Conservation (phyloP, 2,797 vertebrate species). For the Crocodylus rhombifer region DNA sequence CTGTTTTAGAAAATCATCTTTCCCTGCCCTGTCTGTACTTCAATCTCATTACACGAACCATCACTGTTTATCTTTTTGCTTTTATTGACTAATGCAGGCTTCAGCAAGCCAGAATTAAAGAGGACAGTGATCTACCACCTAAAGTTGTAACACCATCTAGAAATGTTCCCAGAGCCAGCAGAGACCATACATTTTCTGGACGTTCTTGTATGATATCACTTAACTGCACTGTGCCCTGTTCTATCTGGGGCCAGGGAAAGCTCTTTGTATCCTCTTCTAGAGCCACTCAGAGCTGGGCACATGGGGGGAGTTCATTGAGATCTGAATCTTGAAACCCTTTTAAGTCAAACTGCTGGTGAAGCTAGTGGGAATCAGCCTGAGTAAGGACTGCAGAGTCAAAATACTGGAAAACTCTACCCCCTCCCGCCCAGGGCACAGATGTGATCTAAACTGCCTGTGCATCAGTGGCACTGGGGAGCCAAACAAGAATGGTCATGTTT, state of each 20-base stretch:
- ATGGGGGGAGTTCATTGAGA: neutral
- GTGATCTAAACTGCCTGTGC: too few relatives aligned
- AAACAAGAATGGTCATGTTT: too few relatives aligned
- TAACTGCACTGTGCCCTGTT: neutral
- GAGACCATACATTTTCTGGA: rapidly evolving
- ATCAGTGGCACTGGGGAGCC: too few relatives aligned
- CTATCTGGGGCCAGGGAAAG: neutral
- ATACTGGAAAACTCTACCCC: neutral
- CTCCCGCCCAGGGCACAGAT: too few relatives aligned
- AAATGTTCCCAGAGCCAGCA: neutral
- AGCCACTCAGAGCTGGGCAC: neutral
- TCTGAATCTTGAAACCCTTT: neutral
- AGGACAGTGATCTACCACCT: neutral
- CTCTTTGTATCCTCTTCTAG: neutral
- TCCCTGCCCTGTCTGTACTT: neutral
- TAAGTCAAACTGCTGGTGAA: neutral
- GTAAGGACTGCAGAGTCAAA: neutral
- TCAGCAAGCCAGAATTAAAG: neutral
- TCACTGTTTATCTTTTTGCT: neutral
- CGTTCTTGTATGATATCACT: neutral
- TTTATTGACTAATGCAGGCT: neutral
- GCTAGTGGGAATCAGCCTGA: neutral
- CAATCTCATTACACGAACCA: neutral
- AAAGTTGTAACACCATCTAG: neutral
- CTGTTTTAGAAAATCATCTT: neutral